Evolutionary conservation across 2,797 vertebrate genomes (phyloP), one percentile per base, ranked within the genome.

Genomic region (Iguana delicatissima): DNA sequence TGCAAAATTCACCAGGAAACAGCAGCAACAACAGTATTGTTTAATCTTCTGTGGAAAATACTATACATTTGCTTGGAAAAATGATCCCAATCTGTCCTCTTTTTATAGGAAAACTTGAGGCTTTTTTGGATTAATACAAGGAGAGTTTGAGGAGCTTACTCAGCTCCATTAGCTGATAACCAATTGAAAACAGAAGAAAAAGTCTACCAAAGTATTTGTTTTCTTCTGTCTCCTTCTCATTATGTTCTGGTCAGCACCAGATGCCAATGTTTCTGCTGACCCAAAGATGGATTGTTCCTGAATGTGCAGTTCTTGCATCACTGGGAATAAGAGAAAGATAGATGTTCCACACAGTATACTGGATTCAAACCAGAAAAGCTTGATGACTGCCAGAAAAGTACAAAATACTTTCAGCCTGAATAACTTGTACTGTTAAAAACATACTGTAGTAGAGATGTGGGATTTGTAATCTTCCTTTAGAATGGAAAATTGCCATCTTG

Each of bases 291-390:
- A 72, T 80, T 80, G 46, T 4, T 87, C 46, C 62, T 50, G 64
- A 69, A 87, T 80, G 77, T 69, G 32, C 8, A 72, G 32, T 35
- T 73, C 50, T 35, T 73, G 67, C 46, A 85, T 55, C 46, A 80
- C 42, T 29, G 86, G n/a, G 32, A 88, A 72, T 88, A 88, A 88
- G 50, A 88, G 2, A 18, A 80, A 13, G 62, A 52, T 12, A 22
- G 59, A 87, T 80, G 22, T 26, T 80, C 20, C 12, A 67, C 69
- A n/a, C 13, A 80, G 14, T 64, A 72, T 80, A 67, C 24, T 88
- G 24, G 18, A 52, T 6, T 32, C 42, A 35, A 22, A 87, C 12
- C 14, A 20, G 26, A 88, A 80, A 55, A 1, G 6, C 8, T 80
- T 80, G 20, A 69, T 55, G 55, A 46, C 29, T 50, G 5, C 20